These are phyloP conservation scores for Gambusia yucatana DNA, from an alignment of 2,797 vertebrate species.

Conservation along the genomic window DNA sequence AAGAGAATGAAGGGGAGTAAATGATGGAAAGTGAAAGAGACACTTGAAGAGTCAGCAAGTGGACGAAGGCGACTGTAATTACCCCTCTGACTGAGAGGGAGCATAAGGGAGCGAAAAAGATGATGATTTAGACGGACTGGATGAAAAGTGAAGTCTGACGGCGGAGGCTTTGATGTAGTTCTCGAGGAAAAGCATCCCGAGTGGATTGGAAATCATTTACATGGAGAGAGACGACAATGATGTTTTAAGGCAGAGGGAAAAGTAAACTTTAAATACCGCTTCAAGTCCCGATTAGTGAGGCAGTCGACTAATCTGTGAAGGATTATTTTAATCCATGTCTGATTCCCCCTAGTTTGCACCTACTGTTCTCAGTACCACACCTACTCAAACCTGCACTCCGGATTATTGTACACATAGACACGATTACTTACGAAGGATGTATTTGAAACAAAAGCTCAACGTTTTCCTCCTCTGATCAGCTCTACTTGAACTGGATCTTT, in stretches of 20 bases:
- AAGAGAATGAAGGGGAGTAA: conserved; percentile 21
- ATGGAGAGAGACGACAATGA: neutral
- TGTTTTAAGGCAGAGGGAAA: neutral
- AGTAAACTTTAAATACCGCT: neutral
- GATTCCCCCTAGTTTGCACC: neutral
- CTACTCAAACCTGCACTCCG: neutral
- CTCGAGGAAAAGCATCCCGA: neutral
- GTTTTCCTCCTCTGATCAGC: neutral
- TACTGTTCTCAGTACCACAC: neutral
- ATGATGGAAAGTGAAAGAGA: conserved; percentile 31
- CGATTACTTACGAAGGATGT: neutral
- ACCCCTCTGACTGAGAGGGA: conserved; percentile 26
- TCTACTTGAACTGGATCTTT: neutral
- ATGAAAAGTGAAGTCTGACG: neutral
- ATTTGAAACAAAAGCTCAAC: neutral
- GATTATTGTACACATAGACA: neutral
- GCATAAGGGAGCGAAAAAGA: conserved; percentile 5
- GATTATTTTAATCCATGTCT: neutral
- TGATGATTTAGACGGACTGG: neutral
- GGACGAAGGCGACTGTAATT: conserved; percentile 32
- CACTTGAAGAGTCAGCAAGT: conserved; percentile 23
- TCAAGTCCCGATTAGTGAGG: neutral
- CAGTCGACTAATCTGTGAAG: neutral
- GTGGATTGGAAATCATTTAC: neutral
- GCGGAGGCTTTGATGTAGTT: neutral